Percentiles rank a stretch among this genome's conserved stretches.
Evolutionary conservation across 2,797 vertebrate species (phyloP).

Genomic region (Loris lydekkerianus): DNA sequence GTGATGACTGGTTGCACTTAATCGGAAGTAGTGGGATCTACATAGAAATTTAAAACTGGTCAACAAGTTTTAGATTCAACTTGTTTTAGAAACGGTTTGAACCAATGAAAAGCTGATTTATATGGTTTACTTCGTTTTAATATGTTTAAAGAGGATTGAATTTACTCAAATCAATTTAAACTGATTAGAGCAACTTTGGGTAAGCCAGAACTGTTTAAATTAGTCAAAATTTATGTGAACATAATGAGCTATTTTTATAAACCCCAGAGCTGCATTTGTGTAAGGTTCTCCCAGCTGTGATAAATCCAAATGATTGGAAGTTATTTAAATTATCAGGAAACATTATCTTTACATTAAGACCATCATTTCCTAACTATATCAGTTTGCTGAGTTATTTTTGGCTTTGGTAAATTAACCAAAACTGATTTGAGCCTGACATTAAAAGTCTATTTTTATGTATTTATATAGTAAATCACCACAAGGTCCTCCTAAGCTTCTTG

Average conservation of each 20-base stretch:
- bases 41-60: background rate
- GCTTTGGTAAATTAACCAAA: slow-evolving; percentile 32
- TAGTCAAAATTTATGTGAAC: slow-evolving; percentile 9
- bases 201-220: slow-evolving; percentile 31
- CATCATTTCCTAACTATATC: background rate
- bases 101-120: background rate
- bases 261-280: background rate
- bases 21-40: background rate
- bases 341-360: background rate
- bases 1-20: background rate
- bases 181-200: background rate
- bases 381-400: background rate
- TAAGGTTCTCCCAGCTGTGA: background rate
- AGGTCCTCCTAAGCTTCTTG: slow-evolving; percentile 6
- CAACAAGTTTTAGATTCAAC: slow-evolving; percentile 16
- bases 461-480: background rate
- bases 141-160: background rate
- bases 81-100: slow-evolving; percentile 52
- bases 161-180: slow-evolving; percentile 24
- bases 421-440: background rate
- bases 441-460: background rate
- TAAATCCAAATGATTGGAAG: background rate
- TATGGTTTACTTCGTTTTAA: slow-evolving; percentile 17
- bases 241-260: background rate
- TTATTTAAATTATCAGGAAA: background rate